Evolutionary conservation across 2,888 invertebrate genomes (phyloP), one percentile per base, ranked within the genome.

Genomic region (Aspidiotus destructor): DNA sequence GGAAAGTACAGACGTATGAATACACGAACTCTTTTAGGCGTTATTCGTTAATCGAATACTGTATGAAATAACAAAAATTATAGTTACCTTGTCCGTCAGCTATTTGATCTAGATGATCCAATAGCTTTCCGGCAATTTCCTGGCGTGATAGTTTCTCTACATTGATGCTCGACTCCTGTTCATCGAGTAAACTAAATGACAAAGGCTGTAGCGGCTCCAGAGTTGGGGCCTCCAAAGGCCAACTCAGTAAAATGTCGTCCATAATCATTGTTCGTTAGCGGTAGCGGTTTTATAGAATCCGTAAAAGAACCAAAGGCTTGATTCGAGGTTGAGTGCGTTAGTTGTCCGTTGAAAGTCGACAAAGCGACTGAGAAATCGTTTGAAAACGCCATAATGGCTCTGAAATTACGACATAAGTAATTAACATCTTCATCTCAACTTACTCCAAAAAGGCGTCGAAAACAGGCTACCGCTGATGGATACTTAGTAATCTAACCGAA

Each of bases 301-400:
- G 15, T 28, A 28, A 28, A 28, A 28, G 28, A 28, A 28, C 28
- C 28, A 28, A 61, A 60, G 28, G 53, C 60, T 67, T 44, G n/a
- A 28, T 28, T 28, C 28, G 28, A 28, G 5, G 28, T 28, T 28
- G 28, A 28, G 28, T 28, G 28, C 1, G 28, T 28, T 28, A 10
- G 17, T 60, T 42, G 40, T 52, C 15, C 40, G 13, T 42, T 44
- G 41, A n/a, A 55, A 69, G 69, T 69, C 69, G 69, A 48, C 69
- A 40, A 57, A 55, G 62, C 69, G 69, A 69, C 69, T 57, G 69
- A 42, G 55, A 44, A 62, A 16, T 57, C 52, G 55, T 62, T 62
- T 62, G 62, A 62, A 62, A 84, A 82, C 84, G 89, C 89, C 89
- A 90, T 89, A 77, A 75, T 86, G 89, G 89, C 89, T 81, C 89